Evolutionary conservation across 2,888 invertebrate genomes (phyloP).

Genomic region (Sabellastarte sp.): DNA sequence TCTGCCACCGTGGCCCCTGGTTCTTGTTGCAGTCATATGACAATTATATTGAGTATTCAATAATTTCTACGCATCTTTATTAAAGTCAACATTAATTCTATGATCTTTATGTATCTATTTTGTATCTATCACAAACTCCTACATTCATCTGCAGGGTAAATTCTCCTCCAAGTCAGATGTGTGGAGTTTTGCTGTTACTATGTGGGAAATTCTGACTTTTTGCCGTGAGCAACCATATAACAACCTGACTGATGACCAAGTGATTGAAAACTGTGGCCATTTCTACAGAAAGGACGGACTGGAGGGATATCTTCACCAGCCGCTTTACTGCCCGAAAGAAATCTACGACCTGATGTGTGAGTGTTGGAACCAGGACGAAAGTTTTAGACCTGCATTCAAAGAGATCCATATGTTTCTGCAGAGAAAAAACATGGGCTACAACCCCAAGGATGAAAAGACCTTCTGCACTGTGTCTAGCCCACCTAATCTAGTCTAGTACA

Average conservation of each 20-base stretch:
- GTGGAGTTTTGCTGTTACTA: constrained; percentile 86
- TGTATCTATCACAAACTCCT: no score
- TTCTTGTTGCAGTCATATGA: no score
- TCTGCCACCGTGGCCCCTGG: no score
- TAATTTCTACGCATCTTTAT: no score
- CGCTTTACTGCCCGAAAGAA: constrained; percentile 78
- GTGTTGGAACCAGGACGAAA: constrained; percentile 82
- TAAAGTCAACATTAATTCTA: no score
- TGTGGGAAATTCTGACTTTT: constrained; percentile 81
- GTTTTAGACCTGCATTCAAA: constrained; percentile 64
- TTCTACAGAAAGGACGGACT: constrained; percentile 69
- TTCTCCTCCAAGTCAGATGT: constrained; percentile 85
- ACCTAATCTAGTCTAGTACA: no score
- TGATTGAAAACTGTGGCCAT: constrained; percentile 74
- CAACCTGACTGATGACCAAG: constrained; percentile 73
- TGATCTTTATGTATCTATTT: no score
- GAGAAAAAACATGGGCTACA: neutral
- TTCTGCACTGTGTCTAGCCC: no score
- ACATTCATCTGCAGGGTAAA: no score
- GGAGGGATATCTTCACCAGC: constrained; percentile 67
- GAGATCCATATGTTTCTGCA: neutral
- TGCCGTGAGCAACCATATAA: constrained; percentile 78
- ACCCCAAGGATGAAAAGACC: neutral
- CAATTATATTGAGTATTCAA: no score
- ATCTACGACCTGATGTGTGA: constrained; percentile 88